phyloP scores from a whole-genome alignment of 2,797 vertebrate species.

The Dryobates pubescens region DNA sequence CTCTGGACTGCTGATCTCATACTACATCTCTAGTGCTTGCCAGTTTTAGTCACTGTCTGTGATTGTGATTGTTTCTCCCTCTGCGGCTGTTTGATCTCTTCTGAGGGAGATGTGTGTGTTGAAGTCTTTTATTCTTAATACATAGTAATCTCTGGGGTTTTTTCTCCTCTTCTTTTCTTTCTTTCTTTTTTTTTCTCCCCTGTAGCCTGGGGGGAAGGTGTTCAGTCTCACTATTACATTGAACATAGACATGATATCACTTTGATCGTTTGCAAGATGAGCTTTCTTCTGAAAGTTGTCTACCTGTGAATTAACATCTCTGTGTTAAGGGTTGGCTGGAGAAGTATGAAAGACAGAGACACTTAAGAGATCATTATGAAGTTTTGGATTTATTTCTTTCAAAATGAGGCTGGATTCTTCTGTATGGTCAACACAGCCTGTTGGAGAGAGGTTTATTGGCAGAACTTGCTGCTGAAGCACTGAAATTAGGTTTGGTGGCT shows the following conservation, averaged over 20 bases:
- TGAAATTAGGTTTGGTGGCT: background rate
- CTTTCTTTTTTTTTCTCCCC: background rate
- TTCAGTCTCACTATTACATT: background rate
- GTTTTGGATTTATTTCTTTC: background rate
- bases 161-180: background rate
- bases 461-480: background rate
- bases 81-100: background rate
- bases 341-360: background rate
- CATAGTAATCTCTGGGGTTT: background rate
- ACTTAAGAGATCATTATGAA: background rate
- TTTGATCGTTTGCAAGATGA: background rate
- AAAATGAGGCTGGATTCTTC: background rate
- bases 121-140: background rate
- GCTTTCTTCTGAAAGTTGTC: background rate
- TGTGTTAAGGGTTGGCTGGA: background rate
- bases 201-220: background rate
- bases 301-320: background rate
- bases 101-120: background rate
- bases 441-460: background rate
- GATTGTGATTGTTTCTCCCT: background rate
- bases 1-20: background rate
- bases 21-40: background rate
- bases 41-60: background rate
- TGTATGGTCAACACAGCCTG: fast-evolving
- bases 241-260: background rate